phyloP scores from a whole-genome alignment of 2,888 invertebrate genomes.

The Falcaria lacertinaria region DNA sequence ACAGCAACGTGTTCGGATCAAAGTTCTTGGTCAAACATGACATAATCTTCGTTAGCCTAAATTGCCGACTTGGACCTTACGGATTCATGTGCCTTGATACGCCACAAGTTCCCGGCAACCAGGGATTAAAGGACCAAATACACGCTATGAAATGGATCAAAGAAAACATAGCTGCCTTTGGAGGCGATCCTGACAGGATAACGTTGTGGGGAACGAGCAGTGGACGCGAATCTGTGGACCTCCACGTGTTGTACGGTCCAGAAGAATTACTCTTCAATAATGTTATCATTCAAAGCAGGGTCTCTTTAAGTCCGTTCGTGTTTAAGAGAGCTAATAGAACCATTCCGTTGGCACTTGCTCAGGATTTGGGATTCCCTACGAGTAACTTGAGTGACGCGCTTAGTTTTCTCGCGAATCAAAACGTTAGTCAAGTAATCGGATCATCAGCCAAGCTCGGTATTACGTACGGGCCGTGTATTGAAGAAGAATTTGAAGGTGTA shows the following conservation, averaged over 20 bases:
- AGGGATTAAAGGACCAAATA: slow-evolving; percentile 34
- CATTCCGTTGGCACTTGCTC: too few relatives aligned
- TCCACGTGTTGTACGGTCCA: slow-evolving; percentile 18
- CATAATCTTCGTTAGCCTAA: slow-evolving; percentile 27
- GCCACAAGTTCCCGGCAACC: slow-evolving; percentile 35
- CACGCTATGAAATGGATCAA: slow-evolving; percentile 33
- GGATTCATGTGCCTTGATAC: slow-evolving; percentile 39
- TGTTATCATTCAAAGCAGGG: slow-evolving; percentile 19
- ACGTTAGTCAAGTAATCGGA: too few relatives aligned
- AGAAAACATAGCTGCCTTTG: slow-evolving; percentile 32
- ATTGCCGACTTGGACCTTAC: slow-evolving; percentile 39
- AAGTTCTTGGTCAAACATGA: slow-evolving; percentile 28
- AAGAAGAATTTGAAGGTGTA: too few relatives aligned
- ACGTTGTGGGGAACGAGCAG: slow-evolving; percentile 33
- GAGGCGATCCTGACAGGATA: slow-evolving; percentile 29
- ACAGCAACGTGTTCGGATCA: slow-evolving; percentile 23
- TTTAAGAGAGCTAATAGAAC: not conserved
- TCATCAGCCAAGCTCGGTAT: too few relatives aligned
- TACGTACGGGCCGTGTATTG: too few relatives aligned
- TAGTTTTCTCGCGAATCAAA: too few relatives aligned
- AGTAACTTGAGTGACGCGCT: too few relatives aligned
- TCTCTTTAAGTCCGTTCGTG: too few relatives aligned
- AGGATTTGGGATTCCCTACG: too few relatives aligned
- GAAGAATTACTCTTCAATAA: slow-evolving; percentile 16
- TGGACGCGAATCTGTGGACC: slow-evolving; percentile 21